Percentiles rank a stretch among this genome's conserved stretches.
These are phyloP conservation scores for Colossoma macropomum DNA, from an alignment of 2,113 vertebrate species.

Conservation along the genomic window DNA sequence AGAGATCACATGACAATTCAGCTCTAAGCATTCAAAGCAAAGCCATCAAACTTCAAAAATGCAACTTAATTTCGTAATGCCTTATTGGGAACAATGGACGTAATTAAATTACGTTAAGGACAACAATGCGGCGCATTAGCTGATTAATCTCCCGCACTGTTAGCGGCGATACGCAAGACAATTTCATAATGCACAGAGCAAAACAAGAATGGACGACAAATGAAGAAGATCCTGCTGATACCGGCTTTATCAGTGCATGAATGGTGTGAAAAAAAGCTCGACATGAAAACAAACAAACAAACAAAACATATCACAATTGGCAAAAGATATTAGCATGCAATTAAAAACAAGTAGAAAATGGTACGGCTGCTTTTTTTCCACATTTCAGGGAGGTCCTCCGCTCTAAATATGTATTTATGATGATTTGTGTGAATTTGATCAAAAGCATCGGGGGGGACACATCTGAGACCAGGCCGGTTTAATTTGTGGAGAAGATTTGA, in stretches of 20 bases:
- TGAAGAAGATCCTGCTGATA: background rate
- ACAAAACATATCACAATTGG: background rate
- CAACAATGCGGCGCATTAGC: background rate
- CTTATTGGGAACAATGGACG: conserved; percentile 64
- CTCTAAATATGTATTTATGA: conserved; percentile 56
- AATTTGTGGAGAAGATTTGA: conserved; percentile 38
- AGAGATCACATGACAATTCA: conserved; percentile 15
- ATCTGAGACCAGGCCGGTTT: conserved; percentile 27
- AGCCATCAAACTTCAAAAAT: conserved; percentile 4
- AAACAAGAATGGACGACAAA: background rate
- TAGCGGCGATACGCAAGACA: background rate
- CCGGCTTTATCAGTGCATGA: background rate
- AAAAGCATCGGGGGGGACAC: background rate
- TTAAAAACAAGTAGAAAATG: background rate
- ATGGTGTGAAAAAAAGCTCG: background rate
- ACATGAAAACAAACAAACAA: background rate
- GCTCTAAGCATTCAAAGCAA: conserved; percentile 39
- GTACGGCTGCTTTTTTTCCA: conserved; percentile 16
- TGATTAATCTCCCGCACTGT: background rate
- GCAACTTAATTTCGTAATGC: background rate
- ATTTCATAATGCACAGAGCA: background rate
- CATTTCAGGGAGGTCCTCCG: background rate
- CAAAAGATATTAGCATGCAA: background rate
- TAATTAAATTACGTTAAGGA: conserved; percentile 63
- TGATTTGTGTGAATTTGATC: conserved; percentile 25